Evolutionary conservation across 2,797 vertebrate genomes (phyloP).

Genomic region (Scarus forsteni): DNA sequence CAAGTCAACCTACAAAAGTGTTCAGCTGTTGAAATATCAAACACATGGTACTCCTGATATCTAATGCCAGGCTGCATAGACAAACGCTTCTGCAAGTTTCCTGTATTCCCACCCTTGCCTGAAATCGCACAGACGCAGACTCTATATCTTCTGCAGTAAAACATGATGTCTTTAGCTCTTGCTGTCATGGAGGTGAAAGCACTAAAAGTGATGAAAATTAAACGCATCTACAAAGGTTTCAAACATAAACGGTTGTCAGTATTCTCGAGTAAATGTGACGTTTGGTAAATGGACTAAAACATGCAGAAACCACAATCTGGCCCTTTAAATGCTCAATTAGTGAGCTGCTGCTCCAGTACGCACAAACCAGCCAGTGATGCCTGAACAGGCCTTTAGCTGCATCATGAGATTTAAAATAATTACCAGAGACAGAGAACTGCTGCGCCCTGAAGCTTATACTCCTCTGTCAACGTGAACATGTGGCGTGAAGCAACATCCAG

Average conservation of each 20-base stretch:
- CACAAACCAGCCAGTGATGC: slow-evolving; percentile 13
- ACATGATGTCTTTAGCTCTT: no score
- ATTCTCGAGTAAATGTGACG: slow-evolving; percentile 26
- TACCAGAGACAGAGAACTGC: slow-evolving; percentile 40
- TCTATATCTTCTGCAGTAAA: no score
- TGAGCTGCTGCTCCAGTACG: slow-evolving; percentile 9
- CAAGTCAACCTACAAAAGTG: no score
- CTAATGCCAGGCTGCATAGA: no score
- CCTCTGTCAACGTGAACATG: slow-evolving; percentile 21
- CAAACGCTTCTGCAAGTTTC: no score
- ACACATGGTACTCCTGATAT: no score
- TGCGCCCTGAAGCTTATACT: slow-evolving; percentile 26
- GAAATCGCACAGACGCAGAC: no score
- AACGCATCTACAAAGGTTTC: neutral
- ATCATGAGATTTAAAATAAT: slow-evolving; percentile 53
- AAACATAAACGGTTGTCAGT: slow-evolving; percentile 1
- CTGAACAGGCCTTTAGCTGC: slow-evolving; percentile 43
- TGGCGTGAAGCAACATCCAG: slow-evolving; percentile 6
- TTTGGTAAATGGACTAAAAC: slow-evolving; percentile 29
- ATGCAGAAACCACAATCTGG: slow-evolving; percentile 37
- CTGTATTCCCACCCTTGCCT: no score
- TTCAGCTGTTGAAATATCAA: no score
- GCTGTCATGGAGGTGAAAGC: neutral
- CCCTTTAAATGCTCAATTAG: slow-evolving; percentile 51
- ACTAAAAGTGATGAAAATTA: neutral